Base-by-base conservation (phyloP, 2,888 invertebrate species). In the Chorisops tibialis region DNA sequence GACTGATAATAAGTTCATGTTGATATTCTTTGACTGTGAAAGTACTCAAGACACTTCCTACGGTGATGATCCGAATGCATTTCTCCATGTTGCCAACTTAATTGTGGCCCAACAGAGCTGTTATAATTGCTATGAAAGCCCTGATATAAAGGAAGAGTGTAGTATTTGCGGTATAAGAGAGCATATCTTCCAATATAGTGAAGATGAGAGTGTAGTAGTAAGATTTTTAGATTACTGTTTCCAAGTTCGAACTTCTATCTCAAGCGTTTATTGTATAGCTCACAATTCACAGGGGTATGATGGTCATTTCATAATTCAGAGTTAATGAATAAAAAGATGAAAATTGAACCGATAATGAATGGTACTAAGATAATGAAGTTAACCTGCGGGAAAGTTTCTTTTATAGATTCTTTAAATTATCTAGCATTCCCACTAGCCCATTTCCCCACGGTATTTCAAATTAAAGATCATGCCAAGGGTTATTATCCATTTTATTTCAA, bases 401-500 rank as follows among this genome's bases (percentile, higher is more conserved):
- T 59, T 38, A 59, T 59, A 41, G 43, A 41, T 14, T 41, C 49
- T 35, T 49, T 59, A 38, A 49, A 59, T 16, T 59, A 35, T 49
- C 45, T 59, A 37, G 16, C 59, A 49, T 37, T 59, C 24, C 19
- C 59, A 11, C 30, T 49, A 38, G 30, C 49, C 19, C 37, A 59
- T 41, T 61, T 61, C 19, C 60, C 60, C 11, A n/a, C 50, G 14
- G 51, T 61, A 39, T 61, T 61, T 43, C 41, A 51, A 12, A 50
- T 50, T 48, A 19, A 47, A 59, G 38, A 48, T 30, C 38, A 48
- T 22, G 35, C 30, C 21, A 51, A 61, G 16, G 60, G 50, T 12
- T 60, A 21, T 30, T 60, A 51, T 30, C 41, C 61, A 14, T 51
- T 51, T 51, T 61, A 41, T 38, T 61, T 61, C 43, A 51, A 51